Conservation (phyloP, 2,797 vertebrate species). For the Parambassis ranga region DNA sequence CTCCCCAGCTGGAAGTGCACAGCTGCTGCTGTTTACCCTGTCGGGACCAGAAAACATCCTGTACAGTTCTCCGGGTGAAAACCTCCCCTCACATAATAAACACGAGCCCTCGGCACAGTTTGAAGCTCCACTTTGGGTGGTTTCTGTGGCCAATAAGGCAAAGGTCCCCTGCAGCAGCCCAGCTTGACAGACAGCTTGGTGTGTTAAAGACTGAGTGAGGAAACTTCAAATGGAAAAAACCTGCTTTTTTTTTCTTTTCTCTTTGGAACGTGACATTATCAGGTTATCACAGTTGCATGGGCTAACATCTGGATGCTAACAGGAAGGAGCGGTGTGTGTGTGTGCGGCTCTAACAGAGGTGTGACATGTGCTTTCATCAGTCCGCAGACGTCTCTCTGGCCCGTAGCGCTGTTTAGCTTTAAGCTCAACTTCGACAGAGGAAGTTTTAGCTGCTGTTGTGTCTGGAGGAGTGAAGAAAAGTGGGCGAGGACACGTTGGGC, state of each 20-base stretch:
- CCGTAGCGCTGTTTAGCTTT: constrained; percentile 54
- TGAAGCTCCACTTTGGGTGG: constrained; percentile 78
- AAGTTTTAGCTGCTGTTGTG: constrained; percentile 71
- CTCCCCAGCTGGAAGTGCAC: constrained; percentile 83
- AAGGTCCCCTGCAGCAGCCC: constrained; percentile 53
- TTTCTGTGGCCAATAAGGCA: constrained; percentile 64
- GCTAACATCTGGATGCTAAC: constrained; percentile 54
- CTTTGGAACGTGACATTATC: background rate
- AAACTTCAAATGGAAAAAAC: background rate
- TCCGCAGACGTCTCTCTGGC: constrained; percentile 33
- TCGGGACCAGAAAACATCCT: constrained; percentile 86
- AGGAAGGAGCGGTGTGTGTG: constrained; percentile 46
- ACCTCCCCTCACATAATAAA: constrained; percentile 84
- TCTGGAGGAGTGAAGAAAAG: constrained; percentile 66
- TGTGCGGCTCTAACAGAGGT: constrained; percentile 35
- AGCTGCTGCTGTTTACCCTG: constrained; percentile 87
- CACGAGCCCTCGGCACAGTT: constrained; percentile 75
- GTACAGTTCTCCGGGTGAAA: constrained; percentile 81
- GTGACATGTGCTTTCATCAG: constrained; percentile 52
- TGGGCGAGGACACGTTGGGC: constrained; percentile 55
- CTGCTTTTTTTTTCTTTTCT: too few species aligned
- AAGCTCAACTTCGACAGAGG: constrained; percentile 52
- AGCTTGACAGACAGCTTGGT: constrained; percentile 51
- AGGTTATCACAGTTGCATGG: background rate
- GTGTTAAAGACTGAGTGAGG: constrained; percentile 1